Evolutionary conservation across 2,888 invertebrate species (phyloP).

Genomic region (Netelia fuscicornis): DNA sequence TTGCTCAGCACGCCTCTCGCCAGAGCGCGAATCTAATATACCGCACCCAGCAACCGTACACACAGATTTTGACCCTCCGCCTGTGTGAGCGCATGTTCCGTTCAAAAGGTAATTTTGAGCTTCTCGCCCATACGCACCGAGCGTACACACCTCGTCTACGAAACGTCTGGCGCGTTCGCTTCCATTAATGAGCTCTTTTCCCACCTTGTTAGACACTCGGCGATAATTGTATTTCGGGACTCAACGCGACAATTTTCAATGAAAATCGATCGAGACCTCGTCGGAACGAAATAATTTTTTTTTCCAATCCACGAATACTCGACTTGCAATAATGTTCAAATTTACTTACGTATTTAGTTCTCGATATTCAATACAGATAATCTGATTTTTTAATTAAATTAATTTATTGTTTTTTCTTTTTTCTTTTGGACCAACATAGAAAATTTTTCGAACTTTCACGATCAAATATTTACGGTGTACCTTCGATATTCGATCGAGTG

Average conservation of each 20-base stretch:
- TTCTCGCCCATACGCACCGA: neutral
- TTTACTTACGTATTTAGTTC: too few species aligned
- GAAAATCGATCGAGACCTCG: slow-evolving; percentile 14
- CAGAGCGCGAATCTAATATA: slow-evolving; percentile 67
- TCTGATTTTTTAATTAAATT: too few species aligned
- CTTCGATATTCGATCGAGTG: neutral
- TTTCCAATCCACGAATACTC: neutral
- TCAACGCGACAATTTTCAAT: slow-evolving; percentile 28
- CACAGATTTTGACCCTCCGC: neutral
- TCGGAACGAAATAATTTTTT: neutral
- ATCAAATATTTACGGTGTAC: neutral
- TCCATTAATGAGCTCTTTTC: slow-evolving; percentile 58
- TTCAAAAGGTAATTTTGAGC: slow-evolving; percentile 53
- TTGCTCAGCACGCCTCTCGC: slow-evolving; percentile 57
- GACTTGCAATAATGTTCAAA: too few species aligned
- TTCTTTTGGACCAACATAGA: too few species aligned
- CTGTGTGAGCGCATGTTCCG: slow-evolving; percentile 27
- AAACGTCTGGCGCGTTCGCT: slow-evolving; percentile 44
- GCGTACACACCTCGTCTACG: slow-evolving; percentile 13
- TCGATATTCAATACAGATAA: too few species aligned
- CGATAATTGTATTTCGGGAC: slow-evolving; percentile 58
- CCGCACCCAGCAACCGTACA: neutral
- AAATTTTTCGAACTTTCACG: too few species aligned
- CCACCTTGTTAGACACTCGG: slow-evolving; percentile 47
- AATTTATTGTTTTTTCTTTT: too few species aligned